phyloP scores from a whole-genome alignment of 2,113 vertebrate species.

The Apistogramma diplotaenia region DNA sequence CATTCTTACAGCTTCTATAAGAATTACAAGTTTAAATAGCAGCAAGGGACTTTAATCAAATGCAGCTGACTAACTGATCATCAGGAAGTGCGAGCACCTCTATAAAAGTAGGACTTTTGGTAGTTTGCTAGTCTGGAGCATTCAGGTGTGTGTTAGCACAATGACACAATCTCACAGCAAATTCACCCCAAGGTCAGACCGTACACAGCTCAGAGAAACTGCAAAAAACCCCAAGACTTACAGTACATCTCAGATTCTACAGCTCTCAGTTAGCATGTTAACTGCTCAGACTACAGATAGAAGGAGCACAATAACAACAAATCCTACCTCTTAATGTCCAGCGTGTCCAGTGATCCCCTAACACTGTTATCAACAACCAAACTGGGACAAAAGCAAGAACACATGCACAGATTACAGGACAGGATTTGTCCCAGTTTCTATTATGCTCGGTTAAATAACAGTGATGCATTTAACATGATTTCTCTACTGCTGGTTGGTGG shows the following conservation, averaged over 20 bases:
- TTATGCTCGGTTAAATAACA: not conserved
- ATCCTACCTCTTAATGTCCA: conserved; percentile 57
- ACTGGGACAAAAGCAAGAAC: conserved; percentile 23
- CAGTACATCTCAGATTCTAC: too few relatives aligned
- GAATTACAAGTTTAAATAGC: accelerated
- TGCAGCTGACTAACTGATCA: not conserved
- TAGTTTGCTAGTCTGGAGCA: not conserved
- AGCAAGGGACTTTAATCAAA: not conserved
- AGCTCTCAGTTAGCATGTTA: too few relatives aligned
- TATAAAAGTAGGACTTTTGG: too few relatives aligned
- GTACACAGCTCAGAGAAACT: not conserved
- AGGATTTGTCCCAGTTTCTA: not conserved
- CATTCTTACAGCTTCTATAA: not conserved
- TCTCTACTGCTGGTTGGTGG: not conserved
- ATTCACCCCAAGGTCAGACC: not conserved
- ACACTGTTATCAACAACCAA: conserved; percentile 35
- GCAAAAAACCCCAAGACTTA: not conserved
- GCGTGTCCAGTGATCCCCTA: conserved; percentile 61
- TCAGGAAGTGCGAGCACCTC: not conserved
- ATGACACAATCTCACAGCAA: not conserved
- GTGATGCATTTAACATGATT: not conserved
- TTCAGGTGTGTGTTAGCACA: not conserved
- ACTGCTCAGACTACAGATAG: too few relatives aligned
- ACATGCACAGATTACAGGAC: not conserved
- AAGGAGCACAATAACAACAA: not conserved